Conservation (phyloP, 2,888 invertebrate genomes). For the Myopa testacea region DNA sequence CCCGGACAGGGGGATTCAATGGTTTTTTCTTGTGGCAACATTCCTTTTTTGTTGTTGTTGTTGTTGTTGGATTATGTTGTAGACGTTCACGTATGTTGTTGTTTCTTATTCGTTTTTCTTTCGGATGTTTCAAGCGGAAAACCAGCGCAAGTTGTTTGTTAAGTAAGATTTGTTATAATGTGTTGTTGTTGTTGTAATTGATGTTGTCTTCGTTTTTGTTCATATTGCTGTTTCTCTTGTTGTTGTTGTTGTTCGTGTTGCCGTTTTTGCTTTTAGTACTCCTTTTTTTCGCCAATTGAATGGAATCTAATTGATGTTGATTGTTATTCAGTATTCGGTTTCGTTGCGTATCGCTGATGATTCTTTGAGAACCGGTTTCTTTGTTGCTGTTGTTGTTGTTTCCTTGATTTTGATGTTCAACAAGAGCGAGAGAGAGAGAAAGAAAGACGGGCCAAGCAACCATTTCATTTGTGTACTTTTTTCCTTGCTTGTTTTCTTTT, state of each 20-base stretch:
- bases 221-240: not conserved
- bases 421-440: not conserved
- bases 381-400: not conserved
- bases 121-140: not conserved
- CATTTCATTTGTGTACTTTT: not conserved
- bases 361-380: not conserved
- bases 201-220: too few species aligned
- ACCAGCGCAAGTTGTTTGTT: constrained; percentile 15
- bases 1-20: too few species aligned
- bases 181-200: too few species aligned
- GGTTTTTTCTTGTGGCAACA: too few species aligned
- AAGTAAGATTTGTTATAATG: constrained; percentile 29
- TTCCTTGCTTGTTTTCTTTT: not conserved
- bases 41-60: not conserved
- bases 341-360: not conserved
- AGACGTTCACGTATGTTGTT: too few species aligned
- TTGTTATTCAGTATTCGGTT: constrained; percentile 21
- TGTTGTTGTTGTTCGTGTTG: not conserved
- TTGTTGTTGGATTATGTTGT: not conserved
- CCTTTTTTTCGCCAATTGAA: constrained; percentile 12
- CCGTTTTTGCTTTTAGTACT: not conserved
- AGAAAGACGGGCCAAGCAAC: not conserved
- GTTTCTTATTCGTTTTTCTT: constrained; percentile 2
- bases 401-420: not conserved
- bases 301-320: constrained; percentile 27